Evolutionary conservation across 1,140 invertebrate genomes (phyloP).

Genomic region (Ditylenchus dipsaci): DNA sequence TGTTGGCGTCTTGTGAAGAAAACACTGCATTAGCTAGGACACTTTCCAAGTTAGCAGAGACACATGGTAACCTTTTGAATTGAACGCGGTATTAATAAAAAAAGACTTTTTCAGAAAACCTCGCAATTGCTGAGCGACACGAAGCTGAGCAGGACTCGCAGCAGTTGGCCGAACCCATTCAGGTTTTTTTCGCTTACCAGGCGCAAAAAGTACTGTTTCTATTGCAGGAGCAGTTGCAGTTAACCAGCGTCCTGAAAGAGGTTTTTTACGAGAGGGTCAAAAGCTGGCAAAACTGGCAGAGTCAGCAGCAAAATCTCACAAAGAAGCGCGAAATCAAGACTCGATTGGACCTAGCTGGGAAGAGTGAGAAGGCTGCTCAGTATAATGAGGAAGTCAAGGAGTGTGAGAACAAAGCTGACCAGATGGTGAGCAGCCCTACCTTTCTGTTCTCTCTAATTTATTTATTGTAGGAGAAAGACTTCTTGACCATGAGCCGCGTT

Average conservation of each 20-base stretch:
- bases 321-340: slow-evolving; percentile 90
- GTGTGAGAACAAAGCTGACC: slow-evolving; percentile 91
- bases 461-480: slow-evolving; percentile 71
- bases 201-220: too few relatives aligned
- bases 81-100: too few relatives aligned
- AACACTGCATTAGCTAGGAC: slow-evolving; percentile 80
- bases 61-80: slow-evolving; percentile 7
- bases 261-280: slow-evolving; percentile 97
- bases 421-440: slow-evolving; percentile 62
- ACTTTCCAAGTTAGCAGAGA: slow-evolving; percentile 65
- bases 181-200: slow-evolving; percentile 59
- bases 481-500: slow-evolving; percentile 87
- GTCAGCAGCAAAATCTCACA: slow-evolving; percentile 84
- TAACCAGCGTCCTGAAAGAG: slow-evolving; percentile 67
- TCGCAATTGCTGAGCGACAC: slow-evolving; percentile 79
- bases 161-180: slow-evolving; percentile 82
- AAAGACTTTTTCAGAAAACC: slow-evolving; percentile 65
- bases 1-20: slow-evolving; percentile 88
- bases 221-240: slow-evolving; percentile 76
- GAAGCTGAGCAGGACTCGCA: slow-evolving; percentile 93
- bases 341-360: slow-evolving; percentile 79
- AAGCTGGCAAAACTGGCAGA: slow-evolving; percentile 94
- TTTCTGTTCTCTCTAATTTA: too few relatives aligned
- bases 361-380: slow-evolving; percentile 71
- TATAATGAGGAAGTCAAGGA: slow-evolving; percentile 78